Evolutionary conservation across 2,888 invertebrate species (phyloP).

Genomic region (Pterobdella sp.): DNA sequence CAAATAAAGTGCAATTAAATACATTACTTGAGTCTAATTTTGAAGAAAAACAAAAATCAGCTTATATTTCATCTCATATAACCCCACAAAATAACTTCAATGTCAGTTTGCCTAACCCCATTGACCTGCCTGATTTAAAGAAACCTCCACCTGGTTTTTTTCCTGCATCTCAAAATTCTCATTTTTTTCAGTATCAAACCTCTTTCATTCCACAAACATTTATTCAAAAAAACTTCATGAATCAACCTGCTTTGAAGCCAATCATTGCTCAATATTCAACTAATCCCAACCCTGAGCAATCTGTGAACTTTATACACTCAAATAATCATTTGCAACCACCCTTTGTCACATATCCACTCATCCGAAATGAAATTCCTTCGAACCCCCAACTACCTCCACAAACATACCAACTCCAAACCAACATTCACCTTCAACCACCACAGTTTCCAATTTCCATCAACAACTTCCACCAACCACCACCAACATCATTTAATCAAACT

Average conservation of each 20-base stretch:
- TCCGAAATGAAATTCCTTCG: not conserved
- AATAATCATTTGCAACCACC: not conserved
- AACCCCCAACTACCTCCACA: not conserved
- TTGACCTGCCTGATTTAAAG: not conserved
- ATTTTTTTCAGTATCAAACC: not conserved
- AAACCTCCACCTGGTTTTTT: conserved; percentile 1
- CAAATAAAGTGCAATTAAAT: too few species aligned
- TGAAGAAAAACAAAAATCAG: not conserved
- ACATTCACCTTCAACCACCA: not conserved
- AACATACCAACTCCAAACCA: not conserved
- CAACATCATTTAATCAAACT: too few species aligned
- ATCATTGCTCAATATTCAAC: not conserved
- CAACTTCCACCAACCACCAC: not conserved
- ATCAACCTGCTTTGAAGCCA: not conserved
- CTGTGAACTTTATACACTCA: not conserved
- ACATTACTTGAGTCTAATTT: too few species aligned
- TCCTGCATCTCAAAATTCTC: not conserved
- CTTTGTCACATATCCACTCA: not conserved
- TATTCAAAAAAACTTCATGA: not conserved
- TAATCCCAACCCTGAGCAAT: not conserved
- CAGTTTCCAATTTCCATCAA: not conserved
- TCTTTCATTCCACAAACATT: not conserved
- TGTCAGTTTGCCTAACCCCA: not conserved
- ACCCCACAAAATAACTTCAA: not conserved
- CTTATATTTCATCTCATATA: not conserved